Conservation (phyloP, 37 sponge, comb jelly and placozoan species). For the Aphrocallistes beatrix region DNA sequence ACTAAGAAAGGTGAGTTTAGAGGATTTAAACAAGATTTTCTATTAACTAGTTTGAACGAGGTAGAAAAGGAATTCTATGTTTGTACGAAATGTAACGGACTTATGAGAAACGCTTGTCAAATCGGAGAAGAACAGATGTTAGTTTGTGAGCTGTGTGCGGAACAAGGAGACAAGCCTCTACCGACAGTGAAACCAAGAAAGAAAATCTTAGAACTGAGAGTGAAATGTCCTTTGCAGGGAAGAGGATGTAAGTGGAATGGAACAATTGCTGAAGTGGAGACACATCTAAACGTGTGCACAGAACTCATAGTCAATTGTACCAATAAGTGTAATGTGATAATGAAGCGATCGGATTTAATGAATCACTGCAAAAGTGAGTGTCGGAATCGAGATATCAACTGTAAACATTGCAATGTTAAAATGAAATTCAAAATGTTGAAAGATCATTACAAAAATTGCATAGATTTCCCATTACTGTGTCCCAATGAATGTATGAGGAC, state of each 20-base stretch:
- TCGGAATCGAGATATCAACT: neutral
- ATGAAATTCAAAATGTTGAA: neutral
- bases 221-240: neutral
- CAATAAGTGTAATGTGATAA: neutral
- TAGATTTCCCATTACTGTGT: neutral
- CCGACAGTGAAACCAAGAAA: neutral
- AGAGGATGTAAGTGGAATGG: neutral
- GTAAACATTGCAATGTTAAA: neutral
- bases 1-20: neutral
- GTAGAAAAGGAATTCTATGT: neutral
- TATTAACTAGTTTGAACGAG: neutral
- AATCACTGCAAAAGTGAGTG: neutral
- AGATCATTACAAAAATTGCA: neutral
- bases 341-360: neutral
- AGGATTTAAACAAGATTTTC: neutral
- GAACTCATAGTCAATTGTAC: neutral
- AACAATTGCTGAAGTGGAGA: neutral
- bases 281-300: neutral
- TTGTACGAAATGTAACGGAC: neutral
- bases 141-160: neutral
- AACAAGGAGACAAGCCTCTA: neutral
- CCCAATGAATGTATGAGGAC: neutral
- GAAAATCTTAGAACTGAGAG: neutral
- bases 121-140: neutral
- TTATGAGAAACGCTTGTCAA: constrained; percentile 1